These are phyloP conservation scores for Megaceryle torquata DNA, from an alignment of 2,113 vertebrate species.

Conservation along the genomic window DNA sequence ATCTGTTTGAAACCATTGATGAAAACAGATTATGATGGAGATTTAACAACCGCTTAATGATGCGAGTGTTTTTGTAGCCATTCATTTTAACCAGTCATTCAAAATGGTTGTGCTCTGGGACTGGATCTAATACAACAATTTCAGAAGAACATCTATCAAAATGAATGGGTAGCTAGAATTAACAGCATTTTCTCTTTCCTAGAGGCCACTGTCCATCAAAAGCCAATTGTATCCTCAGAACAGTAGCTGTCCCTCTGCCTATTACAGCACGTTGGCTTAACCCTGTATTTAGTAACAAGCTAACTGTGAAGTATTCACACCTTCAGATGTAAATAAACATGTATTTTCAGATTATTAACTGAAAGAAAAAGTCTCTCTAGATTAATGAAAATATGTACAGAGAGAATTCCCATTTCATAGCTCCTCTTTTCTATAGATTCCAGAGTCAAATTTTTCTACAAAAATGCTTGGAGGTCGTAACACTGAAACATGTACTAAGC, in stretches of 20 bases:
- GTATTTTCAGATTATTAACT: neutral
- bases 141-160: neutral
- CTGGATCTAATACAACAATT: neutral
- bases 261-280: neutral
- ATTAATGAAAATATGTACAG: neutral
- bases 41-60: neutral
- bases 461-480: neutral
- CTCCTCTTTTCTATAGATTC: neutral
- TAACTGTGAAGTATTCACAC: neutral
- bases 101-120: neutral
- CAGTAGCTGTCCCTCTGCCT: neutral
- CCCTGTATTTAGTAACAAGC: neutral
- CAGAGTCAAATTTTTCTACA: neutral
- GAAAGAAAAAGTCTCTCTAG: neutral
- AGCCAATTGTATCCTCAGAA: neutral
- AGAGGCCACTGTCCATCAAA: neutral
- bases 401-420: neutral
- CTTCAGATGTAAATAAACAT: neutral
- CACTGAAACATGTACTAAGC: neutral
- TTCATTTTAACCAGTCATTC: neutral
- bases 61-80: neutral
- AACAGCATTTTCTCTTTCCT: neutral
- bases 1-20: neutral
- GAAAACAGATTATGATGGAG: neutral
- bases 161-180: neutral